A percentile compares a stretch with the other conserved stretches of the same genome.
Conservation (phyloP, 2,113 vertebrate species). For the Trachemys scripta region DNA sequence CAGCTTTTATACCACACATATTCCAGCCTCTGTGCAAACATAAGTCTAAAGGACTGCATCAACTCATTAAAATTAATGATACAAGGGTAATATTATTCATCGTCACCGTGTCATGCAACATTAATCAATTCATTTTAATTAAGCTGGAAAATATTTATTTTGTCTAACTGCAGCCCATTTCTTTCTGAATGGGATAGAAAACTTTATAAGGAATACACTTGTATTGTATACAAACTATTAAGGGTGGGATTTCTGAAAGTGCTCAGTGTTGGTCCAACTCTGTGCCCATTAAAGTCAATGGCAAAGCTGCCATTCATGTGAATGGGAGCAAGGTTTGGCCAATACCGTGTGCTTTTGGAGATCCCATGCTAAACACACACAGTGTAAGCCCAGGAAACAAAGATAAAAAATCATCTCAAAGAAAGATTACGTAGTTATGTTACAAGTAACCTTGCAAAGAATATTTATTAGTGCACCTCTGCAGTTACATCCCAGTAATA, state of each 20-base stretch:
- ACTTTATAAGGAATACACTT: neutral
- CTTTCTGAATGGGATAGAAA: neutral
- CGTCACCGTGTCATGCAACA: neutral
- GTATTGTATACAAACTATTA: neutral
- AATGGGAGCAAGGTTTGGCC: neutral
- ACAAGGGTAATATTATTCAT: neutral
- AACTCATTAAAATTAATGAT: neutral
- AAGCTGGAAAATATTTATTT: neutral
- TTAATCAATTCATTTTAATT: constrained; percentile 33
- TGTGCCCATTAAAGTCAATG: neutral
- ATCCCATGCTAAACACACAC: constrained; percentile 12
- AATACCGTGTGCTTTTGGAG: neutral
- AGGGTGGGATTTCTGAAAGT: neutral
- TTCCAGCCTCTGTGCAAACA: constrained; percentile 16
- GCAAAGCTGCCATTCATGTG: neutral
- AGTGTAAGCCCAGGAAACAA: neutral
- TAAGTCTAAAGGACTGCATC: neutral
- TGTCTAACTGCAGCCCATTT: neutral
- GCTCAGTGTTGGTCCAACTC: neutral
- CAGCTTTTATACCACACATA: neutral
- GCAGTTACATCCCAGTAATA: neutral
- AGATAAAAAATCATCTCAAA: neutral
- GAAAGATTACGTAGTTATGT: neutral
- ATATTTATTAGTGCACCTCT: neutral
- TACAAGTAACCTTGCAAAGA: neutral